Base-by-base conservation (phyloP, 2,797 vertebrate species). In the Gambusia yucatana region DNA sequence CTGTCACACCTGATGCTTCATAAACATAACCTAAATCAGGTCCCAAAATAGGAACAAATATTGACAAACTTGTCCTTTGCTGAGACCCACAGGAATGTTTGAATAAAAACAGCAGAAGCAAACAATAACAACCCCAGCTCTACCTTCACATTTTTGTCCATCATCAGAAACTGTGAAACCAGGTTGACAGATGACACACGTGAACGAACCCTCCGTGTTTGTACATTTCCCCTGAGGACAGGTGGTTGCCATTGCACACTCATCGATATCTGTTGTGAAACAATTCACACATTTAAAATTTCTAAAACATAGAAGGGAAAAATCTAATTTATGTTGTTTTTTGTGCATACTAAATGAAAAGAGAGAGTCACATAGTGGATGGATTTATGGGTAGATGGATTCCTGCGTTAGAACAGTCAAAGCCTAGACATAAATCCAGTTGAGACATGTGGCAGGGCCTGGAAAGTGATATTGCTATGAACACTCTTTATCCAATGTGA, bases 201-300 rank as follows among this genome's bases (percentile, higher is more conserved):
- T 91, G 81, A 96, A 98, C 74, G 97, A 98, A 78, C 97, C 97
- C 14, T 96, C 89, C 0, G 94, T 96, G 90, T 98, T 97, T 82
- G 95, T 94, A 86, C 97, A 98, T 78, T 96, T 96, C 91, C 95
- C 95, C 0, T 83, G 86, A 17, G 96, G 95, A 86, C 97, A 98
- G 44, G 91, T 89, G 87, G 16, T 82, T 72, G 91, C 87, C 89
- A 87, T 80, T 17, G 86, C 81, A 73, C 96, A 96, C 89, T 96
- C 95, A 80, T 96, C 90, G 50, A 96, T 92, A 91, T 96, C 95
- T 96, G 90, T 44, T 69, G 73, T 52, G 74, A 82, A 85, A 88
- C 41, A 88, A 84, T 41, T 85, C 28, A 76, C 43, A 46, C 28
- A 4, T 57, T 88, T 50, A 81, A 44, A 63, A 20, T 22, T 25